phyloP scores from a whole-genome alignment of 2,888 invertebrate genomes.

The Brachyptera putata region DNA sequence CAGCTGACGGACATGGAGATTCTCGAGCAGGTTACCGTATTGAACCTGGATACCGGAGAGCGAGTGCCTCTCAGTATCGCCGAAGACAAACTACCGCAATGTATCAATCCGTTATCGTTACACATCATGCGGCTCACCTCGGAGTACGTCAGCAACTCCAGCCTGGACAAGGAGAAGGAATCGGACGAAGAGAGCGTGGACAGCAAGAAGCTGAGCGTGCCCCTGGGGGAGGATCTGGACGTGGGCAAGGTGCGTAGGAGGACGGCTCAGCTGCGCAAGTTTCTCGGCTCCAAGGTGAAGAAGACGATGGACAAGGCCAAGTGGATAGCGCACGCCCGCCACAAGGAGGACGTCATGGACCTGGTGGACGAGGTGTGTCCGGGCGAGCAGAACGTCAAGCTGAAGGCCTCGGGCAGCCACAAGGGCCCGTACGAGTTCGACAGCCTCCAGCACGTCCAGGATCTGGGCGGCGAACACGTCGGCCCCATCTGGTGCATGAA shows the following conservation, averaged over 20 bases:
- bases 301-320: constrained; percentile 90
- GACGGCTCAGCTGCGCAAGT: constrained; percentile 60
- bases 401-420: constrained; percentile 92
- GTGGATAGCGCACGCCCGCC: constrained; percentile 81
- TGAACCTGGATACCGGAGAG: constrained; percentile 69
- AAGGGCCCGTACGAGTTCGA: constrained; percentile 98
- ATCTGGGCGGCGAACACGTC: constrained; percentile 75
- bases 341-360: constrained; percentile 81
- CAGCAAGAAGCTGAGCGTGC: constrained; percentile 56
- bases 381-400: constrained; percentile 71
- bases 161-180: constrained; percentile 63
- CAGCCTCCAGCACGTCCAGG: constrained; percentile 78
- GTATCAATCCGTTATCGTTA: constrained; percentile 88
- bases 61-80: constrained; percentile 91
- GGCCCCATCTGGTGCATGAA: constrained; percentile 99
- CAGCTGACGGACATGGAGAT: constrained; percentile 89
- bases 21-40: constrained; percentile 72
- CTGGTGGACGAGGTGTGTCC: constrained; percentile 71
- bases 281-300: constrained; percentile 84
- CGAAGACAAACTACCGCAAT: constrained; percentile 86
- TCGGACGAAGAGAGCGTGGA: constrained; percentile 73
- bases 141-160: constrained; percentile 74
- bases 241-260: constrained; percentile 49
- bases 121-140: constrained; percentile 93
- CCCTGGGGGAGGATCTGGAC: constrained; percentile 50